Base-by-base conservation (phyloP, 30 jellyfish, hydroid and myxozoan species). In the Haliclystus octoradiatus region DNA sequence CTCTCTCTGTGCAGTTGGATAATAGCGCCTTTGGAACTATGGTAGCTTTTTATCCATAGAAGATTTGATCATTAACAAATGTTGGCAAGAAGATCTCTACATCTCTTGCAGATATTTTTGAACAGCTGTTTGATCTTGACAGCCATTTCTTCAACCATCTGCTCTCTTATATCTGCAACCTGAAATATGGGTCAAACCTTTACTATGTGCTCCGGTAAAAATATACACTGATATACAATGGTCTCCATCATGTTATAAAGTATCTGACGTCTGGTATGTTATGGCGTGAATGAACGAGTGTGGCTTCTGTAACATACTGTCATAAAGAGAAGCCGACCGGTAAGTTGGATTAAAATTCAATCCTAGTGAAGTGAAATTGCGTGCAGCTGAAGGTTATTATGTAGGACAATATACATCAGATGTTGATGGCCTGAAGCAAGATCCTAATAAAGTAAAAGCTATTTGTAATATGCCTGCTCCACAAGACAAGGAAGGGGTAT, bases 151-250 rank as follows among this genome's bases (percentile, higher is more conserved):
- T 64, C 60, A 62, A 57, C 76, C 24, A 34, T 40, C 34, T 66
- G 84, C 49, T 73, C 76, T 23, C 75, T 26, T 24, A 63, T 5
- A 24, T 73, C 65, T 2, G 83, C 83, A 23, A 35, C 77, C 84
- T 31, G 30, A 14, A n/a, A n/a, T n/a, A n/a, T n/a, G n/a, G n/a
- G n/a, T n/a, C n/a, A n/a, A n/a, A n/a, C n/a, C n/a, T n/a, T n/a
- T n/a, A n/a, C n/a, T n/a, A n/a, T n/a, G n/a, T n/a, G n/a, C n/a
- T n/a, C n/a, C n/a, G n/a, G n/a, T n/a, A n/a, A n/a, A n/a, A n/a
- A n/a, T n/a, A n/a, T n/a, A n/a, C n/a, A n/a, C n/a, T n/a, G n/a
- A n/a, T n/a, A n/a, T n/a, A n/a, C n/a, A n/a, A n/a, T n/a, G n/a
- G n/a, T n/a, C n/a, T n/a, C n/a, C n/a, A n/a, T n/a, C n/a, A n/a